These are phyloP conservation scores for Sandelia bainsii DNA, from an alignment of 2,797 vertebrate genomes.

Conservation along the genomic window DNA sequence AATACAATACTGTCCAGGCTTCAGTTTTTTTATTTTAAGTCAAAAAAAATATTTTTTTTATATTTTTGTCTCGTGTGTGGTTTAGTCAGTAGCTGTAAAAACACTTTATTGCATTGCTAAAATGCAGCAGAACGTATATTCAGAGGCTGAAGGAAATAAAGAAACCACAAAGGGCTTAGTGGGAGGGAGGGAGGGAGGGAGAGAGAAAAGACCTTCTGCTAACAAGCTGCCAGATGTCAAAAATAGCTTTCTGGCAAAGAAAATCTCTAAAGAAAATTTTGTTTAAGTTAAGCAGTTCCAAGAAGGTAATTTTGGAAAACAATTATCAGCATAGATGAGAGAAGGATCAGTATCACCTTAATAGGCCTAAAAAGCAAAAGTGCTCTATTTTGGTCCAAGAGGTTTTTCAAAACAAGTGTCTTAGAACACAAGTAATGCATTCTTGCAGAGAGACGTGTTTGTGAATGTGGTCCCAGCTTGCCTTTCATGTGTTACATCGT, in stretches of 20 bases:
- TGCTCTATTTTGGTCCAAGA: slow-evolving; percentile 17
- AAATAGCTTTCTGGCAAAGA: slow-evolving; percentile 20
- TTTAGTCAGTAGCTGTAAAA: slow-evolving; percentile 15
- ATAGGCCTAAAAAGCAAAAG: slow-evolving; percentile 15
- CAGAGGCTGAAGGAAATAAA: slow-evolving; percentile 28
- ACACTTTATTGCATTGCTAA: slow-evolving; percentile 32
- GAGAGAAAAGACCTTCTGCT: slow-evolving; percentile 10
- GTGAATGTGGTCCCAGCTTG: slow-evolving; percentile 42
- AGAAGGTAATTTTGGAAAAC: slow-evolving; percentile 2
- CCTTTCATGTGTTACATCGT: slow-evolving; percentile 40
- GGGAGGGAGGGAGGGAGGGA: slow-evolving; percentile 8
- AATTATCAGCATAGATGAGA: slow-evolving; percentile 2
- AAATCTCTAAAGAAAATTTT: neutral
- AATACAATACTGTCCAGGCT: slow-evolving; percentile 1
- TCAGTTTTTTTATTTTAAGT: slow-evolving; percentile 15
- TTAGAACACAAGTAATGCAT: slow-evolving; percentile 39
- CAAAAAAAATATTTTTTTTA: slow-evolving; percentile 16
- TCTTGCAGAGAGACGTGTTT: slow-evolving; percentile 42
- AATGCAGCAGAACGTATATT: slow-evolving; percentile 23
- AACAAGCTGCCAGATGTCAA: slow-evolving; percentile 35
- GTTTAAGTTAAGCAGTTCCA: slow-evolving; percentile 10
- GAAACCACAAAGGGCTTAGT: slow-evolving; percentile 19
- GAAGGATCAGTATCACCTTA: slow-evolving; percentile 28
- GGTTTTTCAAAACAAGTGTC: slow-evolving; percentile 20
- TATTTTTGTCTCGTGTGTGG: slow-evolving; percentile 32